phyloP scores from a whole-genome alignment of 2,113 vertebrate species.

The Felis chaus region DNA sequence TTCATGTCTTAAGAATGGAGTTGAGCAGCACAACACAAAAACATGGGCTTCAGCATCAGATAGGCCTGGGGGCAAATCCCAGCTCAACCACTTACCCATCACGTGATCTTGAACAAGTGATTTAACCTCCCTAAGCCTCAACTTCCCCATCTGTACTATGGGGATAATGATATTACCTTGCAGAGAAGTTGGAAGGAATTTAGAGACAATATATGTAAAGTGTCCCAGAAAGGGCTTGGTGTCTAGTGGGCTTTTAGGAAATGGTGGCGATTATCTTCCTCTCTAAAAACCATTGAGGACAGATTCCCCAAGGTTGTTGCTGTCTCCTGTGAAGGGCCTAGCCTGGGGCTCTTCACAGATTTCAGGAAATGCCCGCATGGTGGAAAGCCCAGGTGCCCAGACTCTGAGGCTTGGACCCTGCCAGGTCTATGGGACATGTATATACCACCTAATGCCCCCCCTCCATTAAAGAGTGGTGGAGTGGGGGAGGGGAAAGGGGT shows the following conservation, averaged over 20 bases:
- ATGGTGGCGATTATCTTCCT: background rate
- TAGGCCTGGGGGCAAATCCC: background rate
- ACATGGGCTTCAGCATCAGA: background rate
- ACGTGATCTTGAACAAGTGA: background rate
- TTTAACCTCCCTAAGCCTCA: background rate
- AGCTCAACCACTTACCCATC: background rate
- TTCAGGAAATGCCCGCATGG: background rate
- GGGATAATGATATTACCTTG: background rate
- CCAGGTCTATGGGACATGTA: background rate
- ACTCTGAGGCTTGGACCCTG: background rate
- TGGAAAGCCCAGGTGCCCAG: background rate
- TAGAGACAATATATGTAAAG: background rate
- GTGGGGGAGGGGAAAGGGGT: background rate
- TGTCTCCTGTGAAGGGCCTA: background rate
- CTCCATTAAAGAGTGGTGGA: background rate
- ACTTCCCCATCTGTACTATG: background rate
- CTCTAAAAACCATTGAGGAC: background rate
- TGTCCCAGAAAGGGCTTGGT: background rate
- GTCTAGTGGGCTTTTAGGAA: background rate
- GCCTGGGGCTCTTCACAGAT: background rate
- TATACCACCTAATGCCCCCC: background rate
- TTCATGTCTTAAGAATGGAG: background rate
- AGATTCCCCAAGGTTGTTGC: background rate
- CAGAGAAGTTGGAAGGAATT: background rate
- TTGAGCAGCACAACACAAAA: background rate